A percentile compares a stretch with the other conserved stretches of the same genome.
Conservation (phyloP, 2,113 vertebrate genomes). For the Philantomba maxwellii region DNA sequence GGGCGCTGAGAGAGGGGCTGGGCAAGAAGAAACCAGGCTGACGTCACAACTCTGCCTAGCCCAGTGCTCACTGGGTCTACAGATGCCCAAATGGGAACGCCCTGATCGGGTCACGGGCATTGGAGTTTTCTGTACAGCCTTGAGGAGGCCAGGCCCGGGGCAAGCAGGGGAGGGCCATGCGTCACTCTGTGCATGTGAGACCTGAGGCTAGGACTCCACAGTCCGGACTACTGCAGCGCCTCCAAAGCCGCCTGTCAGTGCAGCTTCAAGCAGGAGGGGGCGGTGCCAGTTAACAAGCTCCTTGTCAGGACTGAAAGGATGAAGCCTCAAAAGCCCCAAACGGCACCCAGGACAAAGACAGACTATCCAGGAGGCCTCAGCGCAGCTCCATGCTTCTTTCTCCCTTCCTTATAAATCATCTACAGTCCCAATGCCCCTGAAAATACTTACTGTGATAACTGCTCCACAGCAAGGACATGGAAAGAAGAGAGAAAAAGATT, state of each 20-base stretch:
- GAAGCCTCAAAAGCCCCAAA: neutral
- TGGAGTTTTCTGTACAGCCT: neutral
- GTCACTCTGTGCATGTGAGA: neutral
- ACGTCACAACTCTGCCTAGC: neutral
- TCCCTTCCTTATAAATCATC: conserved; percentile 21
- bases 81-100: neutral
- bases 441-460: conserved; percentile 88
- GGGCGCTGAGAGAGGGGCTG: neutral
- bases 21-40: neutral
- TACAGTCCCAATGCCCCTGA: neutral
- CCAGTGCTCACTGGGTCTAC: neutral
- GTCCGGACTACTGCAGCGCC: neutral
- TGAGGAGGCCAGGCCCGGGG: neutral
- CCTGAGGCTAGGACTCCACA: neutral
- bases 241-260: neutral
- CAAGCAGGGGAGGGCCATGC: neutral
- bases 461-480: conserved; percentile 77
- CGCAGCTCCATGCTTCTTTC: neutral
- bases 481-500: conserved; percentile 78
- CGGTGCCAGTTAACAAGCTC: neutral
- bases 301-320: neutral
- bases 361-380: neutral
- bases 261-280: neutral
- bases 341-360: neutral
- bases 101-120: neutral